Conservation (phyloP, 2,113 vertebrate species). For the Charina bottae region DNA sequence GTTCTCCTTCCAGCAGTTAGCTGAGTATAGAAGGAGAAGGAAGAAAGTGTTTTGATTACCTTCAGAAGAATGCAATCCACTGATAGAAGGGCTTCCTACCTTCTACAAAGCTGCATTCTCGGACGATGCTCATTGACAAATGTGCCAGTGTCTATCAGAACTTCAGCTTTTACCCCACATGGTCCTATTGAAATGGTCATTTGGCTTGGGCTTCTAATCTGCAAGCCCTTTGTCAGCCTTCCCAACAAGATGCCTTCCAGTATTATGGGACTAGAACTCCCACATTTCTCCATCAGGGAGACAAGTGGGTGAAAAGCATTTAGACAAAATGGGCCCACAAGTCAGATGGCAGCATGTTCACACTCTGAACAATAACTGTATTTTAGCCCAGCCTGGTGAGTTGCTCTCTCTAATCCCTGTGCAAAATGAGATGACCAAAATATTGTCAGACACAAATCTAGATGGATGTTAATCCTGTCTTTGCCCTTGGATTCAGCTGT, state of each 20-base stretch:
- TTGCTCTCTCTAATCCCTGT: background rate
- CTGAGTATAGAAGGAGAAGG: background rate
- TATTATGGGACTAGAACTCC: background rate
- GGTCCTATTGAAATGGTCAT: background rate
- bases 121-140: background rate
- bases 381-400: background rate
- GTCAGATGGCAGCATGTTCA: too few species aligned
- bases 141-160: background rate
- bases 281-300: background rate
- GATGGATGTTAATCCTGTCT: conserved; percentile 6
- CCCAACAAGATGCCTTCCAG: background rate
- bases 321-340: background rate
- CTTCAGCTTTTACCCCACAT: background rate
- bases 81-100: background rate
- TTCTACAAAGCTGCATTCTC: background rate
- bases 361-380: background rate
- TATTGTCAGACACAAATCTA: background rate
- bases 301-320: background rate
- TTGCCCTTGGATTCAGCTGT: background rate
- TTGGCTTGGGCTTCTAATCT: background rate
- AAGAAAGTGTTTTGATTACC: background rate
- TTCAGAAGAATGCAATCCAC: background rate
- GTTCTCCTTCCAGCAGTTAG: background rate
- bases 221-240: background rate
- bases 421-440: background rate